phyloP scores from a whole-genome alignment of 1,140 invertebrate species.

The Euwallacea fornicatus region DNA sequence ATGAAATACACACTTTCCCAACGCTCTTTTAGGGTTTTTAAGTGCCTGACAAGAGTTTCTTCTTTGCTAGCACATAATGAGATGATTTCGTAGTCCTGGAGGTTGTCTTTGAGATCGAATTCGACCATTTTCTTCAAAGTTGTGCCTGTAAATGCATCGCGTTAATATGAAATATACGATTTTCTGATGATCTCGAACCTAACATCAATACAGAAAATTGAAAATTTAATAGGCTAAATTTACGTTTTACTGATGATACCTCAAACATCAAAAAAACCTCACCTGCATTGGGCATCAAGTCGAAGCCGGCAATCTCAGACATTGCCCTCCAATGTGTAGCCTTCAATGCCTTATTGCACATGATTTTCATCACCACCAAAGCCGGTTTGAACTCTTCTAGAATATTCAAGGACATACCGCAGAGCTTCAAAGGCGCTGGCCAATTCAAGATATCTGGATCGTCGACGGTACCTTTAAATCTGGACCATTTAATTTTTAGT shows the following conservation, averaged over 20 bases:
- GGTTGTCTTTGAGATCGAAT: constrained; percentile 69
- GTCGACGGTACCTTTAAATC: constrained; percentile 68
- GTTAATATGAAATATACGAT: no score
- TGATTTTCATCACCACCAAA: constrained; percentile 75
- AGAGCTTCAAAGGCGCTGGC: constrained; percentile 74
- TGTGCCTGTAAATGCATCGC: constrained; percentile 55
- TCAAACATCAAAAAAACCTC: neutral
- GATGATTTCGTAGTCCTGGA: constrained; percentile 81
- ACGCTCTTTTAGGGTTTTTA: constrained; percentile 79
- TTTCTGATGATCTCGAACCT: no score
- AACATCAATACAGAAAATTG: neutral
- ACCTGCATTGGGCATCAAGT: constrained; percentile 79
- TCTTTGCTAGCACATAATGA: constrained; percentile 88
- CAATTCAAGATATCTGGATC: constrained; percentile 74
- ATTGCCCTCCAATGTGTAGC: constrained; percentile 90
- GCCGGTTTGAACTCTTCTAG: constrained; percentile 80
- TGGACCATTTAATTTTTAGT: neutral
- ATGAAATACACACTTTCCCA: constrained; percentile 77
- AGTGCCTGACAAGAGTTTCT: constrained; percentile 71
- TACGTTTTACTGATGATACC: neutral
- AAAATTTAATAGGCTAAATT: neutral
- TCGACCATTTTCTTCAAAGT: constrained; percentile 79
- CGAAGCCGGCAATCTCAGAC: constrained; percentile 76
- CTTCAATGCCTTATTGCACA: constrained; percentile 83
- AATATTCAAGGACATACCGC: constrained; percentile 58